A percentile compares a stretch with the other conserved stretches of the same genome.
Evolutionary conservation across 2,797 vertebrate species (phyloP).

Genomic region (Strix occidentalis): DNA sequence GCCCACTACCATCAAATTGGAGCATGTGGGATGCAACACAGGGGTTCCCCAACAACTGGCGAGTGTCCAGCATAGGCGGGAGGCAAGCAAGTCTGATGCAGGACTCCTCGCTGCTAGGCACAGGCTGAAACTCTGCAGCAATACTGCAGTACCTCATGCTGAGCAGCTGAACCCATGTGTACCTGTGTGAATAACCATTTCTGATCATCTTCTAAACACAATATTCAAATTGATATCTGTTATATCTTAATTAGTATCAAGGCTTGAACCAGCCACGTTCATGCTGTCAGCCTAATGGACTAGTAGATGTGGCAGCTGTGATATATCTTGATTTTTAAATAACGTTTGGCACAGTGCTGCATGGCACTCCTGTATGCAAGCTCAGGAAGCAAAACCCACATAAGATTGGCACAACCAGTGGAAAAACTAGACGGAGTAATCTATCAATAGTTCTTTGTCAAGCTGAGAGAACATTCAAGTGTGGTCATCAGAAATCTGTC

Average conservation of each 20-base stretch:
- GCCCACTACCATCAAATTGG: not conserved
- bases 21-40: not conserved
- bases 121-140: not conserved
- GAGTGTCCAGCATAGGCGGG: not conserved
- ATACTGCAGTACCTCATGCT: not conserved
- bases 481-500: conserved; percentile 36
- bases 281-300: not conserved
- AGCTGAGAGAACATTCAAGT: conserved; percentile 7
- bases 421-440: not conserved
- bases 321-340: not conserved
- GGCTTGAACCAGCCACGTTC: not conserved
- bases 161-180: not conserved
- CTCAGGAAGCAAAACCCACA: not conserved
- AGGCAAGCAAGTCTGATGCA: not conserved
- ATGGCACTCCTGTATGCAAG: not conserved
- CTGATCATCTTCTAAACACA: not conserved
- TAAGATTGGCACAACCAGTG: not conserved
- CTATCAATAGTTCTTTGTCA: conserved; percentile 20
- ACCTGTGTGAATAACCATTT: not conserved
- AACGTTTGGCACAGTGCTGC: not conserved
- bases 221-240: not conserved
- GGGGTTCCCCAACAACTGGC: not conserved
- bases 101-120: not conserved
- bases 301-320: not conserved
- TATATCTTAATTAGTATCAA: not conserved